Conservation (phyloP, 2,113 vertebrate genomes). For the Stigmatopora argus region DNA sequence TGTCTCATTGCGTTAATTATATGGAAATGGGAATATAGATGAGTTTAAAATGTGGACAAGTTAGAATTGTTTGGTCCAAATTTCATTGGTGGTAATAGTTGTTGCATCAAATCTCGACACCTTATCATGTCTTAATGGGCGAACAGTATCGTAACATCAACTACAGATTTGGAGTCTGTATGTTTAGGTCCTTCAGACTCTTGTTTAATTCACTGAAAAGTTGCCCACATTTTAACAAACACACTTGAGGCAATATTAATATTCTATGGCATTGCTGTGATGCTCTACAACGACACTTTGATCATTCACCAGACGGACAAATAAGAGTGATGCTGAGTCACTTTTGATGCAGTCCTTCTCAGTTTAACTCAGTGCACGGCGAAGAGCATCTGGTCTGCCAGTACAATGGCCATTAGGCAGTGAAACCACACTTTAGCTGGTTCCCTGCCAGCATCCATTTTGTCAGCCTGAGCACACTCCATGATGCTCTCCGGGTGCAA, state of each 20-base stretch:
- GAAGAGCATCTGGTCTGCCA: constrained; percentile 49
- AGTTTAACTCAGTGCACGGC: constrained; percentile 24
- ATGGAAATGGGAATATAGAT: no score
- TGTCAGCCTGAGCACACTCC: constrained; percentile 56
- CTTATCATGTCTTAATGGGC: neutral
- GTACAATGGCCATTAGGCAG: constrained; percentile 52
- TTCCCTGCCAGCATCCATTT: constrained; percentile 59
- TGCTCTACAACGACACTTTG: neutral
- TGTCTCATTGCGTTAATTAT: neutral
- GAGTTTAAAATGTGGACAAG: no score
- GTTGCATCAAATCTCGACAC: neutral
- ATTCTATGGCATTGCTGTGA: neutral
- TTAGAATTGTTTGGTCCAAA: no score
- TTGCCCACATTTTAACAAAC: neutral
- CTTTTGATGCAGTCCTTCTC: constrained; percentile 23
- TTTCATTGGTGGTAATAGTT: neutral
- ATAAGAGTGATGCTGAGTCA: constrained; percentile 16
- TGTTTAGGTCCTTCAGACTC: neutral
- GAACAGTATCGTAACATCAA: neutral
- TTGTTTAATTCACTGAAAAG: neutral
- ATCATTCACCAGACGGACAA: constrained; percentile 3
- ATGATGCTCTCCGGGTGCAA: constrained; percentile 43
- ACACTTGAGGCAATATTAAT: neutral
- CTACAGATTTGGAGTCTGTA: neutral
- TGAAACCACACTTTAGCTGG: constrained; percentile 52